Base-by-base conservation (phyloP, 2,113 vertebrate species). In the Elephantulus edwardii region DNA sequence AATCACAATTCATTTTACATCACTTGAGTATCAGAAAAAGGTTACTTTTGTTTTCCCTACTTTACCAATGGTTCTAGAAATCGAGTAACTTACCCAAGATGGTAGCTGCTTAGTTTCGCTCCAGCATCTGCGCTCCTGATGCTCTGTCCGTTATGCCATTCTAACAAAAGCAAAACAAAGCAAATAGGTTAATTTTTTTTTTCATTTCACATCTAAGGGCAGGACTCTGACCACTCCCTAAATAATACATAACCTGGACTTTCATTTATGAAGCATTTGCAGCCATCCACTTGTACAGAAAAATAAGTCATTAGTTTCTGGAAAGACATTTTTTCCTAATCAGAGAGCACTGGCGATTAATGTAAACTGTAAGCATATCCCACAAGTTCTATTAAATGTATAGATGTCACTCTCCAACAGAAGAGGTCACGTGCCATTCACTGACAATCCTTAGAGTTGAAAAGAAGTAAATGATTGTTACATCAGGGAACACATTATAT, bases 241-340 rank as follows among this genome's bases (percentile, higher is more conserved):
- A 78, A 8, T 28, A 20, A 35, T 72, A 50, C 1, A 58, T n/a
- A 79, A 85, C n/a, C 30, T 17, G 50, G 35, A 33, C 40, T 52
- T 85, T 84, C 19, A 46, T n/a, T 40, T 60, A 20, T 16, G n/a
- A 40, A 75, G 1, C 4, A 52, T 35, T 62, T 52, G 1, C 58
- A 68, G 24, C 38, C 66, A 60, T 42, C 50, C 33, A 33, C 12
- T 44, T 60, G 30, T 30, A 71, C 1, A 66, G 19, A 26, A 88
- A 81, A n/a, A 17, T 80, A 87, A 86, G 76, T 92, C 7, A 83
- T 74, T 83, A 72, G 13, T 83, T 90, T 90, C 33, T 48, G 8
- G 48, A 94, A 84, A 83, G 66, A 92, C 16, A 71, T 52, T 33
- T 66, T 16, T 77, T 60, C n/a, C n/a, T 80, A 54, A 44, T 50